Evolutionary conservation across 2,888 invertebrate species (phyloP), one percentile per base, ranked within the genome.

Genomic region (Lasioglossum calceatum): DNA sequence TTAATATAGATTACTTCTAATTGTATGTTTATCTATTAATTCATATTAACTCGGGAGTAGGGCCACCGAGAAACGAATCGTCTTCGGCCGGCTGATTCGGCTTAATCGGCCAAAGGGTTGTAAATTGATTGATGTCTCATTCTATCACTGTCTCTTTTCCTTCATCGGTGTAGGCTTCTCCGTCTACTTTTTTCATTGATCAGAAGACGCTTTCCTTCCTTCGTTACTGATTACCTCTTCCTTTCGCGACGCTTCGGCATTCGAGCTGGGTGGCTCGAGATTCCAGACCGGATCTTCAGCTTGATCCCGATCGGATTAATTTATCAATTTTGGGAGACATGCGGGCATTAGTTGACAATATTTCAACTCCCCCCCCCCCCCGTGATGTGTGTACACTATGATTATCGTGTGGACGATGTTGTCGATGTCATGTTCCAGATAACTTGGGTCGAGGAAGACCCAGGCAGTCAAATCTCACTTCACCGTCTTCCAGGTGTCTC

Each of bases 21-120:
- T 95, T 95, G 94, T 95, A 94, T 94, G 94, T 95, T 95, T 95
- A 95, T 95, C 94, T 94, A 95, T 95, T 95, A 95, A 95, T 95
- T 92, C 93, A 93, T 93, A 94, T 93, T 93, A 94, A 95, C 93
- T 92, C 88, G 86, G 84, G 85, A 75, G 81, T 83, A 89, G 85
- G 91, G 84, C 79, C 90, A 89, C 88, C 87, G 88, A 89, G 89
- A 82, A 88, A 90, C 89, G 91, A 90, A 90, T 90, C 85, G 90
- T 93, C 93, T 92, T 92, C 91, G 89, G 86, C 90, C 91, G 89
- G 91, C 91, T 93, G 93, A 94, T 94, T 94, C 92, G 92, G 89
- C 92, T 93, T 93, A 94, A 95, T 95, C 94, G 92, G 91, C 92
- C 92, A 92, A 93, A 93, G 94, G 94, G 93, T 94, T 93, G 93